Evolutionary conservation across 1,140 invertebrate genomes (phyloP).

Genomic region (Zophobas morio): DNA sequence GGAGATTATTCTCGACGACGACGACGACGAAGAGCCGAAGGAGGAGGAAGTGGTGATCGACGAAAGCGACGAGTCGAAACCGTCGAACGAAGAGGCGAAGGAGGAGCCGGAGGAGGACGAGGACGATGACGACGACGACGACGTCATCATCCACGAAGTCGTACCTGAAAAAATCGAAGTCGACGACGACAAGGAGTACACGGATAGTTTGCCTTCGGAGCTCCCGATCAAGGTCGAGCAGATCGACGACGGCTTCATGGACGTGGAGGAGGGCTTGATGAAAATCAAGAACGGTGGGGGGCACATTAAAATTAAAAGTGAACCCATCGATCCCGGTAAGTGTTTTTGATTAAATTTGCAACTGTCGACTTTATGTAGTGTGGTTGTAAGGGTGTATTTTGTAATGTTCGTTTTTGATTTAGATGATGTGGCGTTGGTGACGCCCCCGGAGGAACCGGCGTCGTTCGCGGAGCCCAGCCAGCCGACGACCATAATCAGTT

Average conservation of each 20-base stretch:
- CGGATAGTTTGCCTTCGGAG: constrained; percentile 59
- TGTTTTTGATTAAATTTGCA: constrained; percentile 3
- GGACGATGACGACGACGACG: constrained; percentile 71
- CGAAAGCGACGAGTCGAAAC: constrained; percentile 62
- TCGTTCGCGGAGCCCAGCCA: constrained; percentile 72
- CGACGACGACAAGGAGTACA: constrained; percentile 69
- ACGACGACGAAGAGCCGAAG: constrained; percentile 59
- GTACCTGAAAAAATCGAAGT: constrained; percentile 70
- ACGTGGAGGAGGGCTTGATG: constrained; percentile 61
- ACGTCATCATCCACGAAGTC: constrained; percentile 73
- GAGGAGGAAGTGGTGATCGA: constrained; percentile 57
- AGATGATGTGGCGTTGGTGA: constrained; percentile 21
- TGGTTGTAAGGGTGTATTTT: not conserved
- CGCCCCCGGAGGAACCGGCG: not conserved
- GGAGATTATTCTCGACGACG: constrained; percentile 64
- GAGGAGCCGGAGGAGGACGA: constrained; percentile 62
- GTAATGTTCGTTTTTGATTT: not conserved
- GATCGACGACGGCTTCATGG: constrained; percentile 68
- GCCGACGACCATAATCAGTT: constrained; percentile 72
- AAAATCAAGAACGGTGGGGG: constrained; percentile 62
- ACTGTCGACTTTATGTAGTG: not conserved
- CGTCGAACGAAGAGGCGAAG: constrained; percentile 42
- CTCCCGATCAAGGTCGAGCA: constrained; percentile 49
- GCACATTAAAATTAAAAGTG: constrained; percentile 72
- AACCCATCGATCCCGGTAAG: constrained; percentile 74